Conservation (phyloP, 2,888 invertebrate species). For the Leucophenga maculata region DNA sequence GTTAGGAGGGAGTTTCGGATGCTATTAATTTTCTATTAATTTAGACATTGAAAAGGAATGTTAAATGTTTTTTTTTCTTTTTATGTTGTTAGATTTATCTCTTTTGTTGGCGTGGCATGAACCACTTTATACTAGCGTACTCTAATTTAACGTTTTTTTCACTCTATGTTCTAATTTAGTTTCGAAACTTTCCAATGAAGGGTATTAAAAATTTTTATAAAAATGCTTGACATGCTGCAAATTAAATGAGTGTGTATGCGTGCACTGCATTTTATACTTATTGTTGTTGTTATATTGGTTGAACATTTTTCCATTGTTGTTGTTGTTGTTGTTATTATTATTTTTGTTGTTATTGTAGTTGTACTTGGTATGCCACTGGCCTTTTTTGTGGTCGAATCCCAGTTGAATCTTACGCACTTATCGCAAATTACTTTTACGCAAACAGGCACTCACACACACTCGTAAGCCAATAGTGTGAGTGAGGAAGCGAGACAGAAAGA, state of each 20-base stretch:
- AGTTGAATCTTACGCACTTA: conserved; percentile 64
- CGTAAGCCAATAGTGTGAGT: conserved; percentile 48
- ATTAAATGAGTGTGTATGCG: conserved; percentile 50
- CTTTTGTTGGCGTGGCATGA: no score
- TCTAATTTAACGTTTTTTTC: no score
- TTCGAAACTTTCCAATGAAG: no score
- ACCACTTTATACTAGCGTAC: no score
- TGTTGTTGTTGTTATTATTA: conserved; percentile 33
- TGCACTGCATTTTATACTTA: conserved; percentile 39
- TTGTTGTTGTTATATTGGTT: conserved; percentile 37
- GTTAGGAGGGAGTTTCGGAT: no score
- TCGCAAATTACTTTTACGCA: conserved; percentile 66
- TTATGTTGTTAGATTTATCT: no score
- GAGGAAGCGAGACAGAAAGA: no score
- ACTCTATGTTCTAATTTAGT: no score
- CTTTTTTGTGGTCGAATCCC: conserved; percentile 52
- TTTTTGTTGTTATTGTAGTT: conserved; percentile 26
- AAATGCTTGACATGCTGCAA: conserved; percentile 51
- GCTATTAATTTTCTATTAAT: no score
- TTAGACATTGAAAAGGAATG: no score
- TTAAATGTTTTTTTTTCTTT: no score
- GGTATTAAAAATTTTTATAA: no score
- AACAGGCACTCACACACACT: conserved; percentile 38
- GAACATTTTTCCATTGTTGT: conserved; percentile 18
- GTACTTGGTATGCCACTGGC: conserved; percentile 35